Evolutionary conservation across 2,797 vertebrate genomes (phyloP), one percentile per base, ranked within the genome.

Genomic region (Pterois miles): DNA sequence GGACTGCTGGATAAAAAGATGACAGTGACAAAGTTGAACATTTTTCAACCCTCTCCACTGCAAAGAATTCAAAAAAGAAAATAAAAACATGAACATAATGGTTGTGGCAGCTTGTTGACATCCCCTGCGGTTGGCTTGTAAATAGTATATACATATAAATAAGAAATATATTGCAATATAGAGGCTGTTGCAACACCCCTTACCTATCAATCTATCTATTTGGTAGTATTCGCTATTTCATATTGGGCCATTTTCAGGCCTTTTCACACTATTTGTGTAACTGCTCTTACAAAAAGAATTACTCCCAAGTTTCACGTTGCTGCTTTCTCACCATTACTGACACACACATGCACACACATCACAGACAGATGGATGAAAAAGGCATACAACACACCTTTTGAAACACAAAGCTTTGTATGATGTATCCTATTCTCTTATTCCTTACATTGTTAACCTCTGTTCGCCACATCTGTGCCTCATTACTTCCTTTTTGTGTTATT

Each of bases 321-420:
- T 23, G 29, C 3, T 22, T 50, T 50, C n/a, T 22, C 48, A 50
- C 48, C 10, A 50, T 50, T 8, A n/a, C 46, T 56, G 6, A 29
- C 14, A 76, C 18, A 72, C 36, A 78, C 29, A 50, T 38, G 16
- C 38, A 50, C 29, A 76, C n/a, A 31, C 14, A 52, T 4, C 7
- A 43, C n/a, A 60, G 29, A 65, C 9, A 43, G 2, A 67, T 3
- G n/a, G 18, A 76, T 46, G 13, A 50, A 68, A 67, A 66, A 72
- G 65, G 43, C 40, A 43, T 9, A n/a, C 10, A 27, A 43, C 48
- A n/a, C 34, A 25, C 57, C 53, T 69, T 85, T 74, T 72, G 54
- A 77, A 84, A 71, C 33, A 70, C 52, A 73, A 74, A 73, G 63
- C 77, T 63, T 67, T 90, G 18, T 40, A 27, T 27, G 40, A 8